phyloP scores from a whole-genome alignment of 92 coral and sea anemone genomes.

The Epizoanthus illoricatus region DNA sequence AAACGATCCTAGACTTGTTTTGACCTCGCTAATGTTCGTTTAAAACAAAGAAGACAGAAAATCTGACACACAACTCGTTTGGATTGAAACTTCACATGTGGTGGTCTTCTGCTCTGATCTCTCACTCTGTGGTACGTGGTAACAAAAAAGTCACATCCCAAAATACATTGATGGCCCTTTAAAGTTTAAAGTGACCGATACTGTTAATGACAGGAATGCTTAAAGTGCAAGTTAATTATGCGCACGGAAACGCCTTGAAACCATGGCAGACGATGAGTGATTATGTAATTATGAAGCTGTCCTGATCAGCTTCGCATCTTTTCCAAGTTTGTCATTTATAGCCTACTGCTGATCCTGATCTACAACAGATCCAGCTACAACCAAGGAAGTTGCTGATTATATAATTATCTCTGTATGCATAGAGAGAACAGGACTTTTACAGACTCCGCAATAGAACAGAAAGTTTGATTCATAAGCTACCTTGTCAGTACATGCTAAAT shows the following conservation, averaged over 20 bases:
- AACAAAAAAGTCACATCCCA: not conserved
- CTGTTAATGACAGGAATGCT: not conserved
- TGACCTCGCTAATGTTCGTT: not conserved
- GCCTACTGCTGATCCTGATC: too few species aligned
- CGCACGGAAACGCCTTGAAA: conserved; percentile 14
- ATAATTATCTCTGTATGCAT: too few species aligned
- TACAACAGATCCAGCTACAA: too few species aligned
- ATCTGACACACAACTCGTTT: not conserved
- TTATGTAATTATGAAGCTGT: too few species aligned
- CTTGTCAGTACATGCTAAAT: too few species aligned
- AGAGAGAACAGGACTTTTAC: too few species aligned
- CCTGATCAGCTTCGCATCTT: too few species aligned
- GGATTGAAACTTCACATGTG: too few species aligned
- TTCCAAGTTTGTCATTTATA: too few species aligned
- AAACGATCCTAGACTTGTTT: conserved; percentile 2
- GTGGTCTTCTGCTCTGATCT: not conserved
- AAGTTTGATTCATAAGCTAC: too few species aligned
- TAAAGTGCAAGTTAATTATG: not conserved
- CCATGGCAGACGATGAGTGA: conserved; percentile 8
- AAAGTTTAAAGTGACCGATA: not conserved
- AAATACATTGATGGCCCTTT: not conserved
- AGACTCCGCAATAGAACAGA: too few species aligned
- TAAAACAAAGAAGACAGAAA: not conserved
- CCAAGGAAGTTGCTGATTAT: too few species aligned
- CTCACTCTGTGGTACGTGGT: not conserved